Base-by-base conservation (phyloP, 2,797 vertebrate genomes). In the Gobio occitaniae region DNA sequence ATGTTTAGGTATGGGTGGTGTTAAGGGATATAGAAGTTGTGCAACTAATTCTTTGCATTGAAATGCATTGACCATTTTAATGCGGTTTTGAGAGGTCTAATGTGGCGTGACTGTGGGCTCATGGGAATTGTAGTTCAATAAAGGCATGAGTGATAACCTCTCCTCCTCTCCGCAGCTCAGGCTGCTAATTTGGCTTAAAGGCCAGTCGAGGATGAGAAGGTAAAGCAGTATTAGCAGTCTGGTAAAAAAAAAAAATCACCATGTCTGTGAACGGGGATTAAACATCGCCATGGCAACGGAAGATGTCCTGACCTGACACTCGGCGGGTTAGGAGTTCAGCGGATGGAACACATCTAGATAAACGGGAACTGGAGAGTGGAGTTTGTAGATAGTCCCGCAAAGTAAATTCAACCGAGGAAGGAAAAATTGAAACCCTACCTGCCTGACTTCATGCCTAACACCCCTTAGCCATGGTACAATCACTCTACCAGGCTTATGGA, bases 281-380 rank as follows among this genome's bases (percentile, higher is more conserved):
- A 77, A 63, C 74, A 66, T 77, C 10, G 3, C 41, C 78, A 77
- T 68, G 82, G 69, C 79, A 87, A 75, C 84, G 41, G 68, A 32
- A 75, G 47, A 87, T 69, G 84, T 29, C 11, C 66, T 61, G 81
- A 87, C 80, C 86, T 71, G 48, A 78, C 83, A 56, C 71, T 44
- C 38, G 3, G 32, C 41, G 65, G 48, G 63, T 77, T 78, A 72
- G 19, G 76, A 80, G 79, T 84, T 36, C 41, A 56, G 19, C 44
- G 41, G 69, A 50, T 78, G 59, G n/a, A 56, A 50, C 80, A 83
- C 69, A 69, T 80, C 66, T 38, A 80, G 76, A 68, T 79, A 69
- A 54, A 65, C 6, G 2, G 25, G n/a, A 61, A 72, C n/a, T 29
- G 6, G 74, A 80, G 54, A 76, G 25, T 32, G 50, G 50, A 56